phyloP scores from a whole-genome alignment of 2,888 invertebrate genomes.

The Rotaria socialis region DNA sequence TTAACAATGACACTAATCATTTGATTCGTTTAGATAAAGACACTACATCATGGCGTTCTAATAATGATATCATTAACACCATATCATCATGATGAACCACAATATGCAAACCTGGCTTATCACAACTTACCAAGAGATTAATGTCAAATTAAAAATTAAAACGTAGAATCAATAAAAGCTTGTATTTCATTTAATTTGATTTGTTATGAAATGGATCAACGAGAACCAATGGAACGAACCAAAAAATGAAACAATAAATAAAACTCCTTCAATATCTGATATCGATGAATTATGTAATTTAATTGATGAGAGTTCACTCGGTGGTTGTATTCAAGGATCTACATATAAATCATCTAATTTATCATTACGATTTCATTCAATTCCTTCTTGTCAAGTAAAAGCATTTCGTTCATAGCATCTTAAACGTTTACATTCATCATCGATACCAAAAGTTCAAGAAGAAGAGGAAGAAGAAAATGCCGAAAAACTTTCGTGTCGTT shows the following conservation, averaged over 20 bases:
- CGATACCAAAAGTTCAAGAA: background rate
- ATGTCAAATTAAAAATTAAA: background rate
- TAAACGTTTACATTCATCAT: background rate
- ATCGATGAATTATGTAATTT: constrained; percentile 9
- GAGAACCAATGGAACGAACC: background rate
- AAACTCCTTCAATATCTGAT: constrained; percentile 19
- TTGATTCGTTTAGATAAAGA: too few relatives aligned
- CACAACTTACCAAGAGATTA: too few relatives aligned
- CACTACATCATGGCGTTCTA: too few relatives aligned
- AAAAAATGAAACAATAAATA: background rate
- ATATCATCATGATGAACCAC: too few relatives aligned
- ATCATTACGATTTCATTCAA: background rate
- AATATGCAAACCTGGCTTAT: too few relatives aligned
- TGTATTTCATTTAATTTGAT: background rate
- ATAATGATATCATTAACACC: too few relatives aligned
- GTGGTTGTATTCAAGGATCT: background rate
- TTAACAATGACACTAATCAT: too few relatives aligned
- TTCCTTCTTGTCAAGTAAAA: constrained; percentile 15
- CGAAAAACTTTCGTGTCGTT: background rate
- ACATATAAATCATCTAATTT: background rate
- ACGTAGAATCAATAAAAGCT: too few relatives aligned
- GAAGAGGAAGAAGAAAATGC: background rate
- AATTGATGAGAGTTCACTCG: constrained; percentile 28
- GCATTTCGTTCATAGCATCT: constrained; percentile 25
- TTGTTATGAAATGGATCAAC: constrained; percentile 32